Evolutionary conservation across 1,140 invertebrate genomes (phyloP).

Genomic region (Penaeus indicus): DNA sequence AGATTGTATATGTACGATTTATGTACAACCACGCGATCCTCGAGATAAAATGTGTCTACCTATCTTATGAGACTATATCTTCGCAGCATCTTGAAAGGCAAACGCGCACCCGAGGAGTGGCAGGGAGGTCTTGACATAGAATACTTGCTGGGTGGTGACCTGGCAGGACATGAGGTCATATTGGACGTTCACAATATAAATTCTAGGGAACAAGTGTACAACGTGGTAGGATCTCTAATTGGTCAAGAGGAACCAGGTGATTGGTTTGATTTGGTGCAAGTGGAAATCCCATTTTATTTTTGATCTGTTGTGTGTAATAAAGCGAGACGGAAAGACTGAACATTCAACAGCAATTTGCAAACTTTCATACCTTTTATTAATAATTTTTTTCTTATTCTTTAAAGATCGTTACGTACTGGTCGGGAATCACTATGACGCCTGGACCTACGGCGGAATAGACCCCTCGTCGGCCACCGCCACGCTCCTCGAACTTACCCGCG

Average conservation of each 20-base stretch:
- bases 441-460: constrained; percentile 75
- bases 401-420: constrained; percentile 73
- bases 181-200: constrained; percentile 67
- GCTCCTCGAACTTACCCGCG: constrained; percentile 68
- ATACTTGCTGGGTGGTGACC: constrained; percentile 72
- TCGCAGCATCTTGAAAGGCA: constrained; percentile 57
- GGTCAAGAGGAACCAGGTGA: constrained; percentile 71
- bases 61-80: neutral
- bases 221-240: constrained; percentile 72
- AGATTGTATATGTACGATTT: neutral
- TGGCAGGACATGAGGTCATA: constrained; percentile 63
- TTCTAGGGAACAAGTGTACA: constrained; percentile 68
- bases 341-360: too few relatives aligned
- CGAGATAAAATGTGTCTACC: neutral
- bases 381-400: neutral
- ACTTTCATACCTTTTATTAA: too few relatives aligned
- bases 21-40: too few relatives aligned
- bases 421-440: constrained; percentile 77
- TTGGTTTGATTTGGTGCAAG: neutral
- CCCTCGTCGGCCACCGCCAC: constrained; percentile 74
- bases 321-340: too few relatives aligned
- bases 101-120: constrained; percentile 70
- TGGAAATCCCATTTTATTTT: neutral
- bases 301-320: too few relatives aligned
- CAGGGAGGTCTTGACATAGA: constrained; percentile 71